Evolutionary conservation across 92 coral and sea anemone species (phyloP).

Genomic region (Phymanthus crucifer): DNA sequence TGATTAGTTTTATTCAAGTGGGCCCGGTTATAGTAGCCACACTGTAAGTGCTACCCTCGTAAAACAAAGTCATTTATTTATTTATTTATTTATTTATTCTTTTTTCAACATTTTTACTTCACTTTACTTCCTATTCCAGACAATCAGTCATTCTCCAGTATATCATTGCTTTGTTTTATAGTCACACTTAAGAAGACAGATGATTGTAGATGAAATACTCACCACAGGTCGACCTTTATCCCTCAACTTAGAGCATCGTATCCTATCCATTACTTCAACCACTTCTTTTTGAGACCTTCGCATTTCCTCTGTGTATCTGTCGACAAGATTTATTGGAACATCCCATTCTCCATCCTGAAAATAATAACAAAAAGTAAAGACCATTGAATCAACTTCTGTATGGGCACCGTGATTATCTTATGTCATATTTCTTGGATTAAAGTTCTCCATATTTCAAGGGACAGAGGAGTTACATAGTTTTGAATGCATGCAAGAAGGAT

Average conservation of each 20-base stretch:
- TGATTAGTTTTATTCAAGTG: too few relatives aligned
- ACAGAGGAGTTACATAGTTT: too few relatives aligned
- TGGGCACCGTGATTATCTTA: background rate
- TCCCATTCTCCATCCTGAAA: slow-evolving; percentile 85
- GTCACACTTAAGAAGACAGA: background rate
- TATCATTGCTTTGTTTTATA: background rate
- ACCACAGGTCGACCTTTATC: slow-evolving; percentile 55
- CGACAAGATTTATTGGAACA: slow-evolving; percentile 79
- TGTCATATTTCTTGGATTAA: background rate
- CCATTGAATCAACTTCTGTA: background rate
- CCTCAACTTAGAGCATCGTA: slow-evolving; percentile 65
- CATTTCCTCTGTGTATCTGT: slow-evolving; percentile 87
- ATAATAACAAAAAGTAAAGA: background rate
- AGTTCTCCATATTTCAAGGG: too few relatives aligned
- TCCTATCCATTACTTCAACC: slow-evolving; percentile 73
- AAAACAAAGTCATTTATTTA: too few relatives aligned
- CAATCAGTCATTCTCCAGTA: background rate
- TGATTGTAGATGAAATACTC: slow-evolving; percentile 22
- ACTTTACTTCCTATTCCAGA: too few relatives aligned
- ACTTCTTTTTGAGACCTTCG: slow-evolving; percentile 75
- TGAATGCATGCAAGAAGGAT: too few relatives aligned
- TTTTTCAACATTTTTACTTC: too few relatives aligned
- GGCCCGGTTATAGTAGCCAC: too few relatives aligned
- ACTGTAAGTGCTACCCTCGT: too few relatives aligned
- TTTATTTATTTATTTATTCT: too few relatives aligned